A percentile compares a stretch with the other conserved stretches of the same genome.
These are phyloP conservation scores for Sinohyriopsis cumingii DNA, from an alignment of 2,888 invertebrate species.

Conservation along the genomic window DNA sequence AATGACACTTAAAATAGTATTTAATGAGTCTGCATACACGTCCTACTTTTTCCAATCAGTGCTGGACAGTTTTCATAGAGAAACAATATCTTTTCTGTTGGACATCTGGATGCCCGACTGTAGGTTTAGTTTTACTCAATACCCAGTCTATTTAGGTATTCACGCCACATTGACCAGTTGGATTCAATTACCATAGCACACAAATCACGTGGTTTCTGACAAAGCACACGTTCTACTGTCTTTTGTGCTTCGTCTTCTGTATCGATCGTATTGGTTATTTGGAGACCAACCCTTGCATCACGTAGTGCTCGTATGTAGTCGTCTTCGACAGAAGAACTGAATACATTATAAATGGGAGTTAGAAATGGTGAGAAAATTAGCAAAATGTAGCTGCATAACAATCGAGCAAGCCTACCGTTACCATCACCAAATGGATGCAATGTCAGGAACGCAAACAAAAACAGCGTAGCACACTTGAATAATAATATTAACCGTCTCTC, in stretches of 20 bases:
- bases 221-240: neutral
- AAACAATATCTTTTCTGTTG: too few relatives aligned
- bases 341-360: constrained; percentile 16
- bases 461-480: constrained; percentile 6
- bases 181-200: constrained; percentile 16
- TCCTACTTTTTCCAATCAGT: too few relatives aligned
- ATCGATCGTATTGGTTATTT: neutral
- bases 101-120: too few relatives aligned
- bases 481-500: neutral
- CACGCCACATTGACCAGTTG: constrained; percentile 12
- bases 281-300: neutral
- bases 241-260: neutral
- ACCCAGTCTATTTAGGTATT: neutral
- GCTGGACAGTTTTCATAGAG: too few relatives aligned
- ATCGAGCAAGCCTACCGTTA: constrained; percentile 12
- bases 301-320: constrained; percentile 12
- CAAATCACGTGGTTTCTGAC: constrained; percentile 9
- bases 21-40: too few relatives aligned
- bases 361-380: constrained; percentile 15
- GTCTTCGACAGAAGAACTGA: constrained; percentile 7
- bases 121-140: too few relatives aligned
- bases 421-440: constrained; percentile 19
- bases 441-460: constrained; percentile 10
- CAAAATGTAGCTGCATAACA: constrained; percentile 12
- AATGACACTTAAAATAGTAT: too few relatives aligned